A percentile compares a stretch with the other conserved stretches of the same genome.
Conservation (phyloP, 1,140 invertebrate species). For the Bathynomus jamesi region DNA sequence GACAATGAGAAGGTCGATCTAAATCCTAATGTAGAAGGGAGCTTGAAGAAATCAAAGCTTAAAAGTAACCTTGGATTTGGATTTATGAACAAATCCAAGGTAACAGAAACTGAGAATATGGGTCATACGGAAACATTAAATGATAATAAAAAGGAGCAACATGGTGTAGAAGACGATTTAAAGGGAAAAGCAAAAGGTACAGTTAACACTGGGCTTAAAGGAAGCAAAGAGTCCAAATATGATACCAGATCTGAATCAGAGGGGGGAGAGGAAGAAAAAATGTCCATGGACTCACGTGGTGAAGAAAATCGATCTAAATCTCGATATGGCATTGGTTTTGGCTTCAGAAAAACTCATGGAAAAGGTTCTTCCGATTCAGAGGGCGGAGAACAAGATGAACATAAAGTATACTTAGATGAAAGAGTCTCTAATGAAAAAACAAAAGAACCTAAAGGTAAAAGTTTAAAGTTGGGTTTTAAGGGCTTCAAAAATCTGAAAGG, state of each 20-base stretch:
- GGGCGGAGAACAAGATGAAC: constrained; percentile 18
- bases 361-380: constrained; percentile 25
- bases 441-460: constrained; percentile 26
- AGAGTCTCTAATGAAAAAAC: constrained; percentile 16
- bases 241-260: constrained; percentile 24
- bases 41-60: constrained; percentile 14
- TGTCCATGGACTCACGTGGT: constrained; percentile 12
- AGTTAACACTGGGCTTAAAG: constrained; percentile 18
- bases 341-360: constrained; percentile 16
- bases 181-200: constrained; percentile 18
- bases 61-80: constrained; percentile 25
- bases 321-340: constrained; percentile 17
- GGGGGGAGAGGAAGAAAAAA: constrained; percentile 21
- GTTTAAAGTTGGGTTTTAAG: constrained; percentile 21
- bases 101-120: constrained; percentile 16
- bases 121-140: neutral
- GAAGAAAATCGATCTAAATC: constrained; percentile 10
- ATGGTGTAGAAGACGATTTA: constrained; percentile 12
- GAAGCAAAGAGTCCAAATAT: constrained; percentile 17
- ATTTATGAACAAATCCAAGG: constrained; percentile 22
- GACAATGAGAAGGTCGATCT: constrained; percentile 19
- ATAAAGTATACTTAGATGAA: constrained; percentile 18
- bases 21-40: constrained; percentile 10
- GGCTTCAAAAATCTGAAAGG: constrained; percentile 30
- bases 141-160: constrained; percentile 8